Evolutionary conservation across 2,113 vertebrate species (phyloP).

Genomic region (Morone saxatilis): DNA sequence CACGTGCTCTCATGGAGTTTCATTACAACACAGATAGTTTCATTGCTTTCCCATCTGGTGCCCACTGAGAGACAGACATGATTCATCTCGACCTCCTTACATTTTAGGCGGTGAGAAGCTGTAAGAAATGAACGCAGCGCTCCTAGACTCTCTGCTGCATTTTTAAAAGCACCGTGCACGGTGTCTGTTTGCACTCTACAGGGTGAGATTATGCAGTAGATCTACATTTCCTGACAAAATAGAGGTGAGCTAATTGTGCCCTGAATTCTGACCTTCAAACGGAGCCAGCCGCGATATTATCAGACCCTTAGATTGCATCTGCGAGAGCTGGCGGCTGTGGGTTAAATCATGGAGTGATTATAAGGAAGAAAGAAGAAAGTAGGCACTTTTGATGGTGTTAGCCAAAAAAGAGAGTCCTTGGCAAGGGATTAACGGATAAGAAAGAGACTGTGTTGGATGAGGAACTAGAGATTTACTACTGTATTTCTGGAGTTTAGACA

Average conservation of each 20-base stretch:
- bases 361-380: conserved; percentile 25
- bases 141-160: conserved; percentile 9
- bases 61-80: neutral
- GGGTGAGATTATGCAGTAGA: conserved; percentile 36
- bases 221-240: conserved; percentile 57
- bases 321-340: conserved; percentile 44
- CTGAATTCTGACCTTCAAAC: conserved; percentile 71
- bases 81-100: conserved; percentile 32
- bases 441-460: conserved; percentile 48
- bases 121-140: neutral
- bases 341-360: conserved; percentile 69
- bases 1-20: conserved; percentile 43
- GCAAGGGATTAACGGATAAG: conserved; percentile 66
- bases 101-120: conserved; percentile 27
- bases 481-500: conserved; percentile 45
- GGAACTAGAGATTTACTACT: conserved; percentile 38
- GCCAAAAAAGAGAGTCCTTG: conserved; percentile 69
- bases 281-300: conserved; percentile 51
- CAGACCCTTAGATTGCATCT: conserved; percentile 61
- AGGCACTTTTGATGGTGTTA: conserved; percentile 61
- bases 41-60: conserved; percentile 6
- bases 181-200: conserved; percentile 15
- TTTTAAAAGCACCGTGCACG: conserved; percentile 15
- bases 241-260: conserved; percentile 64
- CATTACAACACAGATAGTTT: conserved; percentile 48